Percentiles rank a stretch among this genome's conserved stretches.
phyloP scores from a whole-genome alignment of 2,888 invertebrate genomes.

The Ectropis crepuscularia region DNA sequence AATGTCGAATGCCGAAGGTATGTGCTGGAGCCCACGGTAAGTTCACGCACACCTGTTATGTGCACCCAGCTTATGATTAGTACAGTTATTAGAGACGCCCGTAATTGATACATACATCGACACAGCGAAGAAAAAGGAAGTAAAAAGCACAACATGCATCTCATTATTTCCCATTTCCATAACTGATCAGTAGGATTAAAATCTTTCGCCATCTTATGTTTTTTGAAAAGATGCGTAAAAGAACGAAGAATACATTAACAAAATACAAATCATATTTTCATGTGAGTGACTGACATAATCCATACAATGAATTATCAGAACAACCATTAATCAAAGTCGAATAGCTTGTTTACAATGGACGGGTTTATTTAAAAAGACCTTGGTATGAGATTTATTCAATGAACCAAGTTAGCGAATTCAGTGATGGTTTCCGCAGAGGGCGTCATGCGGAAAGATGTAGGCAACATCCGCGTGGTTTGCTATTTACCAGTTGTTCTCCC shows the following conservation, averaged over 20 bases:
- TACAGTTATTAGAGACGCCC: constrained; percentile 18
- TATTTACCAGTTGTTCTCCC: constrained; percentile 23
- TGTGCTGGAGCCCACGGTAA: constrained; percentile 88
- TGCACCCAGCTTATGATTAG: constrained; percentile 56
- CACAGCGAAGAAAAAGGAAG: no score
- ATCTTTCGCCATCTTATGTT: background rate
- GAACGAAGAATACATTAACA: background rate
- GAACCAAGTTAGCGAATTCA: constrained; percentile 21
- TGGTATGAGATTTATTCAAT: constrained; percentile 29
- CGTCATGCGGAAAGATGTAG: constrained; percentile 35
- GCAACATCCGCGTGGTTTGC: constrained; percentile 38
- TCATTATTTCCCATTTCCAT: no score
- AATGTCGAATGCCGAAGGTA: constrained; percentile 92
- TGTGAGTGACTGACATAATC: no score
- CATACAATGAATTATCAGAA: background rate
- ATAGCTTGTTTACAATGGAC: constrained; percentile 10
- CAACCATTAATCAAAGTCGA: constrained; percentile 8
- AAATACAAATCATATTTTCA: background rate
- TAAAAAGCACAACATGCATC: no score
- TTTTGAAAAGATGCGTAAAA: background rate
- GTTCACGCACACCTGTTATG: constrained; percentile 81
- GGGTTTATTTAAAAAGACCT: constrained; percentile 23
- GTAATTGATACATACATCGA: no score
- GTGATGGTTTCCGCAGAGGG: constrained; percentile 37
- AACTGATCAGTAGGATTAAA: no score